Conservation (phyloP, 1,140 invertebrate genomes). For the Neodiprion lecontei region DNA sequence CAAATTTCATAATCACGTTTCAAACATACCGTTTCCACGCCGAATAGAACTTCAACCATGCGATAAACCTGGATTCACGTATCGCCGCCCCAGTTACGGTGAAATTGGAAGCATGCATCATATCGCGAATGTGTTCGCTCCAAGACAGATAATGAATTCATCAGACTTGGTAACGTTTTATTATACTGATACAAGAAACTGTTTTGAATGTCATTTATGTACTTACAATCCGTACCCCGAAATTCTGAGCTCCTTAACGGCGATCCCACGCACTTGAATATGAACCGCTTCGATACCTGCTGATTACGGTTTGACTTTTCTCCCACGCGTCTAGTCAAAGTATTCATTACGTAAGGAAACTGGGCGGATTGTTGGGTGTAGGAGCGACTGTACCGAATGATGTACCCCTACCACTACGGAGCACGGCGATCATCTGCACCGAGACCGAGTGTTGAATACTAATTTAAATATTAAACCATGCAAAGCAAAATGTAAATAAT, state of each 20-base stretch:
- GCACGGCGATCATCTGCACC: neutral
- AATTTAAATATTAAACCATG: constrained; percentile 44
- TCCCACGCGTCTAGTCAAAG: neutral
- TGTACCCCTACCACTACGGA: neutral
- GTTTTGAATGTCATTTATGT: too few species aligned
- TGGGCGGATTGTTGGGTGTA: neutral
- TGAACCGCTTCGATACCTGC: neutral
- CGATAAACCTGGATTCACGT: too few species aligned
- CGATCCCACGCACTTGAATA: neutral
- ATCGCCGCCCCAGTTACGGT: too few species aligned
- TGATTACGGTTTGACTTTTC: neutral
- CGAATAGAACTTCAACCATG: constrained; percentile 30
- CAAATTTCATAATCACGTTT: constrained; percentile 12
- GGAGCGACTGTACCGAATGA: neutral
- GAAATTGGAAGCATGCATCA: too few species aligned
- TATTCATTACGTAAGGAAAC: neutral
- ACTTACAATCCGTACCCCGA: too few species aligned
- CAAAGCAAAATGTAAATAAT: constrained; percentile 40
- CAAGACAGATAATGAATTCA: too few species aligned
- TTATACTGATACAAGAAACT: too few species aligned
- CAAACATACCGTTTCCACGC: constrained; percentile 12
- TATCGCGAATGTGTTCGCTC: too few species aligned
- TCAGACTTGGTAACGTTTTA: too few species aligned
- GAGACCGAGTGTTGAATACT: constrained; percentile 17
- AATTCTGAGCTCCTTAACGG: too few species aligned